Evolutionary conservation across 2,797 vertebrate genomes (phyloP).

Genomic region (Pachyuromys duprasi): DNA sequence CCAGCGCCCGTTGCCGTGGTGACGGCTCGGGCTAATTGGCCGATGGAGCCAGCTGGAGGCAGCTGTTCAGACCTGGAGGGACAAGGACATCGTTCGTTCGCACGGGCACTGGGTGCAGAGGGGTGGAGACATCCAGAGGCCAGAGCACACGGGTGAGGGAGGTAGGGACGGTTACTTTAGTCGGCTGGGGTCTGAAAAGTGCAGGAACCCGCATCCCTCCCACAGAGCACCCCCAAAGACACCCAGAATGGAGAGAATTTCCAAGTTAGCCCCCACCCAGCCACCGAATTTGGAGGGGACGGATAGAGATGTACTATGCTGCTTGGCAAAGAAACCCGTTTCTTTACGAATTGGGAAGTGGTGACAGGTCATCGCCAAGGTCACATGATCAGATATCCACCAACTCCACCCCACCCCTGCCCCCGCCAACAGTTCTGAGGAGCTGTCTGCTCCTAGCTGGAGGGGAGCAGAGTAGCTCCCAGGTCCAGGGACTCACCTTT

Average conservation of each 20-base stretch:
- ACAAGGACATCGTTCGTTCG: conserved; percentile 69
- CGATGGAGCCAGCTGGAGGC: conserved; percentile 81
- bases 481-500: background rate
- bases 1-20: conserved; percentile 86
- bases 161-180: background rate
- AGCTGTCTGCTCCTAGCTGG: background rate
- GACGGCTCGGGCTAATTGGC: conserved; percentile 86
- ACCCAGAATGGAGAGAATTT: conserved; percentile 66
- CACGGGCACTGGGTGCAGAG: conserved; percentile 45
- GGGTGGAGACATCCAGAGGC: conserved; percentile 28
- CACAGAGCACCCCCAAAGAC: conserved; percentile 1
- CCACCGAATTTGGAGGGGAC: background rate
- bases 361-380: conserved; percentile 74
- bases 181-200: background rate
- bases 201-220: background rate
- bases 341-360: background rate
- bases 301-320: background rate
- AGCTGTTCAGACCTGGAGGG: conserved; percentile 79
- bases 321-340: background rate
- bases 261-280: background rate
- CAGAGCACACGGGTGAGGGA: background rate
- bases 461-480: background rate
- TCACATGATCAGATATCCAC: conserved; percentile 45
- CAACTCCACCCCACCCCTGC: too few relatives aligned
- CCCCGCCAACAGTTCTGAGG: background rate